Evolutionary conservation across 1,140 invertebrate genomes (phyloP).

Genomic region (Thalassaphorura encarpata): DNA sequence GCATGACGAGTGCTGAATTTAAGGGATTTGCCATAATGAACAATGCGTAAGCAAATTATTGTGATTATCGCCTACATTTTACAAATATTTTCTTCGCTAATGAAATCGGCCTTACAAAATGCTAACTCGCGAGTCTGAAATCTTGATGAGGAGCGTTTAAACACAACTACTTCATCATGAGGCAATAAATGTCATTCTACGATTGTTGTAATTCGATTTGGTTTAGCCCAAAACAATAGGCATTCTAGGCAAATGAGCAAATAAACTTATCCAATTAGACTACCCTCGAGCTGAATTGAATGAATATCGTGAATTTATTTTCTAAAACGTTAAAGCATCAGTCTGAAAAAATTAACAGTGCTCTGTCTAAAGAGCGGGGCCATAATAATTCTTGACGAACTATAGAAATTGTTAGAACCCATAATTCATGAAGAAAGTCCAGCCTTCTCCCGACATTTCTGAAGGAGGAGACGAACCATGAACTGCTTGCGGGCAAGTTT

Average conservation of each 20-base stretch:
- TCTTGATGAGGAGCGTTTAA: neutral
- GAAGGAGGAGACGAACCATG: constrained; percentile 85
- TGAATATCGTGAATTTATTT: neutral
- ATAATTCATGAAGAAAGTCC: constrained; percentile 46
- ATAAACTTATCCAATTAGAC: neutral
- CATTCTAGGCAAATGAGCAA: too few species aligned
- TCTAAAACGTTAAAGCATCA: too few species aligned
- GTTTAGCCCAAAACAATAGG: too few species aligned
- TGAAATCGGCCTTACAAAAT: too few species aligned
- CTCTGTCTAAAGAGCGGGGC: too few species aligned
- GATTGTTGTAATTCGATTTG: too few species aligned
- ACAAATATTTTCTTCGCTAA: neutral
- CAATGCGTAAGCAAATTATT: neutral
- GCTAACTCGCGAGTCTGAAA: neutral
- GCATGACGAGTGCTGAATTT: neutral
- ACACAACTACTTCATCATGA: neutral
- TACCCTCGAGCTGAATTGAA: neutral
- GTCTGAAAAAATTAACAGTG: too few species aligned
- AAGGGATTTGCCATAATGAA: neutral
- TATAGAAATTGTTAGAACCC: neutral
- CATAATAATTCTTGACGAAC: neutral
- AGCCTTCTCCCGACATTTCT: constrained; percentile 92
- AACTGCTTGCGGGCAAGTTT: constrained; percentile 91
- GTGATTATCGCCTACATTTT: neutral
- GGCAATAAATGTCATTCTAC: too few species aligned